Conservation (phyloP, 2,113 vertebrate genomes). For the Melanotaenia duboulayi region DNA sequence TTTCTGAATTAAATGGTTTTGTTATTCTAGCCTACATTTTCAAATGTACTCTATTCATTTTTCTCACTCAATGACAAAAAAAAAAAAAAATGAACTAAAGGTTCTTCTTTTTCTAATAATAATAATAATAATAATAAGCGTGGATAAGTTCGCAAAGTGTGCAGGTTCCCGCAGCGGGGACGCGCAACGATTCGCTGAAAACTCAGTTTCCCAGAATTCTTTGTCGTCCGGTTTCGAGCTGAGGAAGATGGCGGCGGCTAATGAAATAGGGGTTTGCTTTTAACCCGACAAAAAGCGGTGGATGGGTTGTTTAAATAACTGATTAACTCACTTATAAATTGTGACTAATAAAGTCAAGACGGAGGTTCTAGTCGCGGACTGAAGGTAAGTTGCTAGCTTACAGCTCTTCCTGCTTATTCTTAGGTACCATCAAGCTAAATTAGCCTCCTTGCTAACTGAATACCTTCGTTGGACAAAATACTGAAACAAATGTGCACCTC, state of each 20-base stretch:
- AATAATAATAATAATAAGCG: too few relatives aligned
- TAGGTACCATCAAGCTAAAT: not conserved
- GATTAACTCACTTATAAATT: not conserved
- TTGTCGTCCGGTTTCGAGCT: constrained; percentile 49
- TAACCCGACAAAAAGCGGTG: constrained; percentile 47
- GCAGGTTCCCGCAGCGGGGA: too few relatives aligned
- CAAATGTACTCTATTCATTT: too few relatives aligned
- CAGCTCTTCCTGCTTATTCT: not conserved
- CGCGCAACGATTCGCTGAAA: too few relatives aligned
- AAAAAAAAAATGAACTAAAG: too few relatives aligned
- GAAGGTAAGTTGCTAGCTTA: constrained; percentile 36
- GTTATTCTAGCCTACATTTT: too few relatives aligned
- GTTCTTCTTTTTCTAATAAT: too few relatives aligned
- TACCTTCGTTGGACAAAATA: not conserved
- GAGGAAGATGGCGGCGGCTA: constrained; percentile 85
- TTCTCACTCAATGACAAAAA: too few relatives aligned
- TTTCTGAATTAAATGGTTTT: too few relatives aligned
- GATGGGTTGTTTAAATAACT: not conserved
- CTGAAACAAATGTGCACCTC: too few relatives aligned
- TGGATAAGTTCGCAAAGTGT: too few relatives aligned
- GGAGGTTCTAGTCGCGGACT: not conserved
- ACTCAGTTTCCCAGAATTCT: constrained; percentile 65
- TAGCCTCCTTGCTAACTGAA: constrained; percentile 21
- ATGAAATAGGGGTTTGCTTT: constrained; percentile 70
- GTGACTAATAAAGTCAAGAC: too few relatives aligned